A percentile compares a stretch with the other conserved stretches of the same genome.
phyloP scores from a whole-genome alignment of 2,113 vertebrate genomes.

The Rhinichthys klamathensis region DNA sequence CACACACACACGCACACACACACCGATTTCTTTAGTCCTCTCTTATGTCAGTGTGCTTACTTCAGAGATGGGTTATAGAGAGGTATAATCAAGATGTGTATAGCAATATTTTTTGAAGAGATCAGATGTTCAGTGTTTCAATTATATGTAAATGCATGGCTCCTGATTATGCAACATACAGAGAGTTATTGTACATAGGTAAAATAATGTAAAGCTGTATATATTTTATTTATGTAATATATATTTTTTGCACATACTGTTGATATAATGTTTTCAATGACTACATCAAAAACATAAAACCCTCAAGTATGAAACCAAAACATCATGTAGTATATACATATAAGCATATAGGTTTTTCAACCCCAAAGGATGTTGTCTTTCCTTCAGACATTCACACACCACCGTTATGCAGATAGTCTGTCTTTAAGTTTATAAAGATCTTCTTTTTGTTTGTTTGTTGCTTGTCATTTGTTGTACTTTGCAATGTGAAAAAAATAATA shows the following conservation, averaged over 20 bases:
- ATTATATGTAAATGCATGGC: slow-evolving; percentile 40
- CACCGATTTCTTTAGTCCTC: neutral
- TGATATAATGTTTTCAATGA: slow-evolving; percentile 40
- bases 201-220: slow-evolving; percentile 44
- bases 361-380: neutral
- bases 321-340: slow-evolving; percentile 24
- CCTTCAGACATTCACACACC: slow-evolving; percentile 10
- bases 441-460: neutral
- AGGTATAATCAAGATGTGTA: slow-evolving; percentile 15
- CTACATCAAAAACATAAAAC: slow-evolving; percentile 14
- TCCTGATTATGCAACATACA: slow-evolving; percentile 41
- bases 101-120: slow-evolving; percentile 40
- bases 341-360: neutral
- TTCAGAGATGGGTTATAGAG: neutral
- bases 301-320: slow-evolving; percentile 35
- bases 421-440: slow-evolving; percentile 8
- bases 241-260: slow-evolving; percentile 40
- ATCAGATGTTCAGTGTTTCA: slow-evolving; percentile 34
- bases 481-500: slow-evolving; percentile 1
- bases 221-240: slow-evolving; percentile 45
- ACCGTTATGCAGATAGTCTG: neutral
- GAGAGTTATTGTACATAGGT: slow-evolving; percentile 37
- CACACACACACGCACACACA: neutral
- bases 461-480: slow-evolving; percentile 30
- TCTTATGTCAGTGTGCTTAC: neutral